Percentiles rank a stretch among this genome's conserved stretches.
Evolutionary conservation across 2,888 invertebrate genomes (phyloP).

Genomic region (Tricholauxania praeusta): DNA sequence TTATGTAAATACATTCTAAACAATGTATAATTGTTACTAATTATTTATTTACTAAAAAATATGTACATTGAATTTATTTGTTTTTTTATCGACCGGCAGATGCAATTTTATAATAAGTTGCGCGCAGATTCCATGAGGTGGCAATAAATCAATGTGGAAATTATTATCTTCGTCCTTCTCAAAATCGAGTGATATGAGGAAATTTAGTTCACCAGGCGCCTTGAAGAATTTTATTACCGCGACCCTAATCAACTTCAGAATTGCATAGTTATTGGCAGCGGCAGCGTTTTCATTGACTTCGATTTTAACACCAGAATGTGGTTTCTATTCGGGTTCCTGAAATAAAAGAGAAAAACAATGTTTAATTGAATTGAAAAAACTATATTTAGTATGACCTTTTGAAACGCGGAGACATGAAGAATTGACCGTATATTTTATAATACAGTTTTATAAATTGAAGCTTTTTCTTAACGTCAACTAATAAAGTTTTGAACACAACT

Average conservation of each 20-base stretch:
- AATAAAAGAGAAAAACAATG: constrained; percentile 71
- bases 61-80: too few relatives aligned
- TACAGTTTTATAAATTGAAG: too few relatives aligned
- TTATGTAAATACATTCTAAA: too few relatives aligned
- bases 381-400: too few relatives aligned
- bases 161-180: constrained; percentile 99
- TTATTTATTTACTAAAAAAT: too few relatives aligned
- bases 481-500: too few relatives aligned
- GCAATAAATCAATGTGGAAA: constrained; percentile 99
- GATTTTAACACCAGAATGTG: constrained; percentile 69
- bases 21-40: too few relatives aligned
- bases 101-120: constrained; percentile 95
- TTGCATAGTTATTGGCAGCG: constrained; percentile 67
- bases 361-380: too few relatives aligned
- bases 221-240: constrained; percentile 74
- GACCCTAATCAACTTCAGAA: constrained; percentile 77
- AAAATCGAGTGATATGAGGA: constrained; percentile 89
- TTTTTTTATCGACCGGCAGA: constrained; percentile 84
- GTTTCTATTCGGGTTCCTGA: constrained; percentile 92
- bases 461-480: too few relatives aligned
- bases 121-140: constrained; percentile 95
- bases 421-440: too few relatives aligned
- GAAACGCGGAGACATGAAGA: too few relatives aligned
- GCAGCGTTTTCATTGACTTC: constrained; percentile 94
- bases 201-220: constrained; percentile 70